phyloP scores from a whole-genome alignment of 2,797 vertebrate genomes.

The Otolemur crassicaudatus region DNA sequence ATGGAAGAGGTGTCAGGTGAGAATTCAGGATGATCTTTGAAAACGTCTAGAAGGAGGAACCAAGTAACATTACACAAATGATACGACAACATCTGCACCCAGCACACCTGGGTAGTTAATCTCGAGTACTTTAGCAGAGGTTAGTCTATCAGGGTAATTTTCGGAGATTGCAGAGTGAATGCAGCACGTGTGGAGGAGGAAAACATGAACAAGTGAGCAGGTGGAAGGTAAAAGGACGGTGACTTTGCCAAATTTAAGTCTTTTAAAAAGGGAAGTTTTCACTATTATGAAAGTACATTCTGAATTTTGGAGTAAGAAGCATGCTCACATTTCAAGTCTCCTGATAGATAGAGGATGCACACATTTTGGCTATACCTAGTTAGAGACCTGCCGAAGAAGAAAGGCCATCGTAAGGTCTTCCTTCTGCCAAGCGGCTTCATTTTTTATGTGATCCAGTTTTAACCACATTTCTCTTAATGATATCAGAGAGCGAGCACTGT shows the following conservation, averaged over 20 bases:
- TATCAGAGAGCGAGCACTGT: not conserved
- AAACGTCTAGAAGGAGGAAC: constrained; percentile 1
- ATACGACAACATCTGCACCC: not conserved
- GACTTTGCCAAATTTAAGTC: constrained; percentile 35
- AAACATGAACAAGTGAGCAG: not conserved
- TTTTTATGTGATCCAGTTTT: not conserved
- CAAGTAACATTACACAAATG: not conserved
- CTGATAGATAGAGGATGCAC: not conserved
- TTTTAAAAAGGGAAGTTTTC: not conserved
- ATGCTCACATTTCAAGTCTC: not conserved
- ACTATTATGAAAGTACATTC: not conserved
- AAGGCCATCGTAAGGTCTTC: not conserved
- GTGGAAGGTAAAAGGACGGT: not conserved
- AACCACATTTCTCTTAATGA: not conserved
- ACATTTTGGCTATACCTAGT: not conserved
- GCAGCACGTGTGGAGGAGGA: not conserved
- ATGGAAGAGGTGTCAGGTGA: not conserved
- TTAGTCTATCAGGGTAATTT: not conserved
- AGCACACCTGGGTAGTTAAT: not conserved
- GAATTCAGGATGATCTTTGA: not conserved
- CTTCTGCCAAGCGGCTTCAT: not conserved
- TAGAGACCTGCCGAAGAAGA: constrained; percentile 9
- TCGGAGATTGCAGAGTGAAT: not conserved
- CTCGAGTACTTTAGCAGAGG: not conserved
- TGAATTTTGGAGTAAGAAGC: not conserved